Base-by-base conservation (phyloP, 2,797 vertebrate genomes). In the Urophycis tenuis region DNA sequence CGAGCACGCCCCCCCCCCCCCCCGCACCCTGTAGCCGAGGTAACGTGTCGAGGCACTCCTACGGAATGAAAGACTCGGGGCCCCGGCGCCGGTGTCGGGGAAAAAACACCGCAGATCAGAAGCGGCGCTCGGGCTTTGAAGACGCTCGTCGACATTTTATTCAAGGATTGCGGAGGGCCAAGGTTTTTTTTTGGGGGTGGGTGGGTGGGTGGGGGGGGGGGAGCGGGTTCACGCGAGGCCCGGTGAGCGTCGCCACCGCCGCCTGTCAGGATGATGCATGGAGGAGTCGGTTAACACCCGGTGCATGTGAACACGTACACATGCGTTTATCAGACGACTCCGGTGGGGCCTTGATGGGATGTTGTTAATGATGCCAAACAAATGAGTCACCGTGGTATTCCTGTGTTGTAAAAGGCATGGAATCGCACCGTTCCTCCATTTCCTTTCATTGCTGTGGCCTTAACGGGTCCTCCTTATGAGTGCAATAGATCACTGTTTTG, bases 31-130 rank as follows among this genome's bases (percentile, higher is more conserved):
- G n/a, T n/a, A n/a, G n/a, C n/a, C n/a, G n/a, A n/a, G n/a, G n/a
- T n/a, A n/a, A n/a, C 72, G 64, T 75, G 73, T 73, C 29, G 32
- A 49, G 70, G 75, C 78, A 78, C 64, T 72, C 32, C 30, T 72
- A 71, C n/a, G 75, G 75, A 73, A 35, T 17, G 33, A n/a, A n/a
- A n/a, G n/a, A n/a, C n/a, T n/a, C n/a, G 75, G 69, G 75, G 33
- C 32, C 15, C 60, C 5, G 64, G 9, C 53, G 7, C 14, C 32
- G 12, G n/a, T 69, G 78, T 73, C 53, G n/a, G n/a, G n/a, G n/a
- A n/a, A n/a, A 49, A 76, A 49, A 76, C 69, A 17, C 19, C 8
- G n/a, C 33, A 29, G 69, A 60, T 60, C 30, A 71, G 39, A 71
- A 32, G 25, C n/a, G 25, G 5, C 5, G 39, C 15, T 36, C 34